Evolutionary conservation across 2,888 invertebrate species (phyloP), one percentile per base, ranked within the genome.

Genomic region (Stratiomys singularior): DNA sequence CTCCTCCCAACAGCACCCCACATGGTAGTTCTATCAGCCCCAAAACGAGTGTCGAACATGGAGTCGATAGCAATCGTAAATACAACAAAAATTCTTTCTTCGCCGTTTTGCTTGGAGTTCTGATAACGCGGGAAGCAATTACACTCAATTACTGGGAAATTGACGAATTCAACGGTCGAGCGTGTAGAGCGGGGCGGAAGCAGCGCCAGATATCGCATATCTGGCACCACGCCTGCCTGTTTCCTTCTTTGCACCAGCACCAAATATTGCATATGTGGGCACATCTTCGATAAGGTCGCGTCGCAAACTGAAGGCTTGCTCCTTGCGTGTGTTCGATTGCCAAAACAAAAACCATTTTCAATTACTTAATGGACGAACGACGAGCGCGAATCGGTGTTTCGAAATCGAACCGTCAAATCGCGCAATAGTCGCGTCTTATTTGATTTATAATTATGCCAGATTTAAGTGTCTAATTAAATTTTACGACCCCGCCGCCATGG

Each of bases 361-460:
- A 72, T 72, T 72, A 72, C 52, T 28, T 72, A 72, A 72, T 72
- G 52, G 71, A 56, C 56, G 52, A 28, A 52, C 56, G 21, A 72
- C 30, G 21, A 67, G 28, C n/a, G 27, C 18, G 56, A 47, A 72
- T 69, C 56, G 66, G 66, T 44, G 30, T 66, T 66, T 9, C 37
- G n/a, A n/a, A n/a, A n/a, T 28, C 30, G 46, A 44, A n/a, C n/a
- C 66, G 66, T 66, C 66, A 66, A 66, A 72, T 52, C 56, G 56
- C 28, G 15, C 18, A 28, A 72, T 30, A 13, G 27, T 15, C 28
- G 56, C 5, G 56, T 28, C 71, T 52, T 52, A 28, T 72, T 72
- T 72, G 71, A 72, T 72, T 72, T 72, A 56, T 28, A 72, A 72
- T 56, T 56, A 72, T 72, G 56, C 56, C 56, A 72, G 52, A 72